Evolutionary conservation across 2,113 vertebrate species (phyloP).

Genomic region (Tragelaphus buxtoni): DNA sequence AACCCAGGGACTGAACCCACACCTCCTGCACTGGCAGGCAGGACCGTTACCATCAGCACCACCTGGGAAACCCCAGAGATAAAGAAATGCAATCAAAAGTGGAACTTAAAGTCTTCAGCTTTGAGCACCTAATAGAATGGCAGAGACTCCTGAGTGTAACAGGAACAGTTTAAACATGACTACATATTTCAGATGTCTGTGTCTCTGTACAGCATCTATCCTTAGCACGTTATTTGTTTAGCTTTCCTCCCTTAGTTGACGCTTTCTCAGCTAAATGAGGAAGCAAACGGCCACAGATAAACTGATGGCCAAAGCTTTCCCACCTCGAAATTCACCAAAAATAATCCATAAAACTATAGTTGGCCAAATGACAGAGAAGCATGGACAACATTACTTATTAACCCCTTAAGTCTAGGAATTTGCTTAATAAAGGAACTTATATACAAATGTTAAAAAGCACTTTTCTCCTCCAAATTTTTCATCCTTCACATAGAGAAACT

Average conservation of each 20-base stretch:
- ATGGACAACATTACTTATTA: neutral
- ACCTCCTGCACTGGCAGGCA: neutral
- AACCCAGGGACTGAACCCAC: neutral
- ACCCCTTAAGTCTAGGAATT: neutral
- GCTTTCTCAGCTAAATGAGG: neutral
- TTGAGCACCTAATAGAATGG: neutral
- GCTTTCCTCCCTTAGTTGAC: neutral
- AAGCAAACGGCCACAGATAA: neutral
- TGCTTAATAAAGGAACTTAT: neutral
- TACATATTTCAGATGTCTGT: neutral
- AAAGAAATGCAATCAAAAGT: conserved; percentile 6
- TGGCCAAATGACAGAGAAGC: neutral
- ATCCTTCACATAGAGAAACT: conserved; percentile 9
- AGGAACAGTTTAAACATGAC: neutral
- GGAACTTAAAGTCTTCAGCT: neutral
- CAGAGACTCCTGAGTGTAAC: neutral
- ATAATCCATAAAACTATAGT: neutral
- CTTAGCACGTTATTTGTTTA: neutral
- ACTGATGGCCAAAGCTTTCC: neutral
- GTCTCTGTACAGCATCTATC: neutral
- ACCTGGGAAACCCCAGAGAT: neutral
- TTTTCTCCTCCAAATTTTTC: neutral
- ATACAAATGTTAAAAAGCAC: neutral
- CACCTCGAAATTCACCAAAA: neutral
- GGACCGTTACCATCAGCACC: neutral